Base-by-base conservation (phyloP, 2,113 vertebrate genomes). In the Donacobius atricapilla region DNA sequence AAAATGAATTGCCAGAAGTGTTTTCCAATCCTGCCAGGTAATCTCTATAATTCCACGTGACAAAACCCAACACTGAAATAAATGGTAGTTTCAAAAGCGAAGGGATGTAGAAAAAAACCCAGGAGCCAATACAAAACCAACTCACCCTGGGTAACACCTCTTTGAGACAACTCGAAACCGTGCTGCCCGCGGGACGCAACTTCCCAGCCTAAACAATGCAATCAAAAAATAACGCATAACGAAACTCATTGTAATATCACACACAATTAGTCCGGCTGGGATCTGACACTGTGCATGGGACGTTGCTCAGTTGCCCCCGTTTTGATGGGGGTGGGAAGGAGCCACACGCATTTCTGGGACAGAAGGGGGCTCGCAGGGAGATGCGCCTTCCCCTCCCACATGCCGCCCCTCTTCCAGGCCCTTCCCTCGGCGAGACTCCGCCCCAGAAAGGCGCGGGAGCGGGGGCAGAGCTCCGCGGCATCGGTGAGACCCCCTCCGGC, bases 141-240 rank as follows among this genome's bases (percentile, higher is more conserved):
- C 98, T 98, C 89, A 99, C 98, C 97, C 95, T 96, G 33, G 97
- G 96, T 35, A 96, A 76, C 48, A 96, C 92, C 83, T 98, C 98
- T 64, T 96, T 90, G n/a, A 99, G 95, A 86, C 98, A 99, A 40
- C 17, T 45, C 27, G 93, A 82, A 31, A 92, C 96, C 4, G 89
- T 95, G 54, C 97, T 90, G 50, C 98, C 98, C n/a, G n/a, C 4
- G 4, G 97, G 98, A 71, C 66, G 33, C 48, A 75, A 23, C 96
- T 98, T 98, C 33, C 98, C 99, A 50, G 98, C 99, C 99, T 99
- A 77, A 66, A 53, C 37, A 84, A 70, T 2, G 61, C n/a, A 89
- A 72, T 8, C 4, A 70, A 83, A 69, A 60, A 45, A 39, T 10
- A 57, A 30, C 54, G 10, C 31, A 5, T 35, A 61, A 79, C 15